A percentile compares a stretch with the other conserved stretches of the same genome.
phyloP scores from a whole-genome alignment of 2,888 invertebrate species.

The Parnassius mnemosyne region DNA sequence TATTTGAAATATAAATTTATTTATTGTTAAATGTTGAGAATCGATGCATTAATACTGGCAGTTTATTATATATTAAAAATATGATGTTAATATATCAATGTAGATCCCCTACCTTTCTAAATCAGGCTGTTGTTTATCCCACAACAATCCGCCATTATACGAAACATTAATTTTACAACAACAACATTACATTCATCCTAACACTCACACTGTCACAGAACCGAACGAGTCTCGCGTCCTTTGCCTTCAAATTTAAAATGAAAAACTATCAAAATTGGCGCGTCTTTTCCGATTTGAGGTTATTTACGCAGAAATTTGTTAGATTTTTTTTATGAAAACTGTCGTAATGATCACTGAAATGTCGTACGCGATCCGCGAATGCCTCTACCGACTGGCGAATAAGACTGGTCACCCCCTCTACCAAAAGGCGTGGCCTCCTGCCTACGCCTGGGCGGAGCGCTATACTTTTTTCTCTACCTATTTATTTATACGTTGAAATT shows the following conservation, averaged over 20 bases:
- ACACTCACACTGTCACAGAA: slow-evolving; percentile 26
- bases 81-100: neutral
- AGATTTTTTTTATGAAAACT: slow-evolving; percentile 31
- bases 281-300: slow-evolving; percentile 3
- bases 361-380: slow-evolving; percentile 65
- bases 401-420: slow-evolving; percentile 49
- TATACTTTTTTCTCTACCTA: slow-evolving; percentile 48
- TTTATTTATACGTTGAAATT: slow-evolving; percentile 54
- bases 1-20: too few species aligned
- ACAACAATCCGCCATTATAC: slow-evolving; percentile 31
- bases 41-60: too few species aligned
- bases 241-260: slow-evolving; percentile 26
- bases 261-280: slow-evolving; percentile 33
- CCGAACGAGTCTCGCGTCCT: slow-evolving; percentile 11
- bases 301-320: slow-evolving; percentile 25
- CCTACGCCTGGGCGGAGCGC: slow-evolving; percentile 52
- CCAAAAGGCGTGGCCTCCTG: slow-evolving; percentile 52
- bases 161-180: slow-evolving; percentile 28
- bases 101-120: slow-evolving; percentile 31
- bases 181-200: slow-evolving; percentile 25
- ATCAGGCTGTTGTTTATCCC: slow-evolving; percentile 29
- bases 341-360: slow-evolving; percentile 38
- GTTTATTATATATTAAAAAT: neutral
- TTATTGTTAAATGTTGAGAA: too few species aligned
- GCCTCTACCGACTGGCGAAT: slow-evolving; percentile 65